Percentiles rank a stretch among this genome's conserved stretches.
phyloP scores from a whole-genome alignment of 2,888 invertebrate genomes.

The Acrobasis suavella region DNA sequence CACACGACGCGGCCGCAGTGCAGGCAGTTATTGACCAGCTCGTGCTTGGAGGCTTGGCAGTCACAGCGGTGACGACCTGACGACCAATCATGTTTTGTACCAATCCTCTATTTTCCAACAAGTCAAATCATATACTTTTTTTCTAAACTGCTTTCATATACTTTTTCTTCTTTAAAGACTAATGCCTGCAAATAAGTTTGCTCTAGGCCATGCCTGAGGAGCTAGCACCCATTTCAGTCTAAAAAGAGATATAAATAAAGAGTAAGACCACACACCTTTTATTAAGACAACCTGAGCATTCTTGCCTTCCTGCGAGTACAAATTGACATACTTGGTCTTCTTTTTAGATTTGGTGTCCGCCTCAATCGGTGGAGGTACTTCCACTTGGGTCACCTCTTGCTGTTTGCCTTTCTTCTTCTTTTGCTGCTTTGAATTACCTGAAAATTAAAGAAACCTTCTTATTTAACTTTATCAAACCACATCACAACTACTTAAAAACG shows the following conservation, averaged over 20 bases:
- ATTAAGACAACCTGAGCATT: slow-evolving; percentile 80
- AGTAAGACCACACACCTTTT: slow-evolving; percentile 58
- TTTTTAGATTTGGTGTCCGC: slow-evolving; percentile 76
- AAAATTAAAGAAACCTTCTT: slow-evolving; percentile 26
- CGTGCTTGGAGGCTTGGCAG: slow-evolving; percentile 96
- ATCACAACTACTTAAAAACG: too few species aligned
- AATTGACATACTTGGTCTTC: slow-evolving; percentile 87
- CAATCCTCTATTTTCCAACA: too few species aligned
- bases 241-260: background rate
- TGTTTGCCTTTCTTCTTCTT: slow-evolving; percentile 74
- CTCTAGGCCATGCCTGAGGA: too few species aligned
- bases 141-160: too few species aligned
- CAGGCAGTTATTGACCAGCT: slow-evolving; percentile 95
- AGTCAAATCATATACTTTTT: too few species aligned
- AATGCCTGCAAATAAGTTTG: too few species aligned
- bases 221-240: background rate
- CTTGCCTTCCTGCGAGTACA: slow-evolving; percentile 88
- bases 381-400: slow-evolving; percentile 48
- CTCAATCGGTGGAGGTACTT: slow-evolving; percentile 36
- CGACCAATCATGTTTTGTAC: slow-evolving; percentile 31
- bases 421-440: slow-evolving; percentile 59
- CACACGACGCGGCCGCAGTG: slow-evolving; percentile 97
- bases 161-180: too few species aligned
- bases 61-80: slow-evolving; percentile 93
- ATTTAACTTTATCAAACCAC: slow-evolving; percentile 21